These are phyloP conservation scores for Tipula unca DNA, from an alignment of 2,888 invertebrate species.

Conservation along the genomic window DNA sequence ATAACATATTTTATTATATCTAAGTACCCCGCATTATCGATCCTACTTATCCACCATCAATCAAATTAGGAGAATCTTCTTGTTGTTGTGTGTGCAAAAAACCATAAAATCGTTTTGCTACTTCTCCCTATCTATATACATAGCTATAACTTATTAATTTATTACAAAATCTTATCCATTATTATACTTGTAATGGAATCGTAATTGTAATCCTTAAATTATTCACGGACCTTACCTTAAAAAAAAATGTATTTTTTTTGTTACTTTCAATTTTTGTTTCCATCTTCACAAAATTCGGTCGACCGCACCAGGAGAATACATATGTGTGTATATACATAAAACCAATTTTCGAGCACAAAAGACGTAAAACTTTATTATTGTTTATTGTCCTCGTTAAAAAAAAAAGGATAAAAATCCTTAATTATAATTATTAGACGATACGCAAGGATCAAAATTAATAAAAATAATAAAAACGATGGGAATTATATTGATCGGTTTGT, in stretches of 20 bases:
- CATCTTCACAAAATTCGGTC: neutral
- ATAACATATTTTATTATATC: neutral
- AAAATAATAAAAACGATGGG: neutral
- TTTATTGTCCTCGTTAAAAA: neutral
- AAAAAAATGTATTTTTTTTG: neutral
- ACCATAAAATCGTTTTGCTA: neutral
- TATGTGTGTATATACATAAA: too few relatives aligned
- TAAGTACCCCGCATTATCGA: neutral
- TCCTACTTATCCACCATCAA: neutral
- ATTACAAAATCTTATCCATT: neutral
- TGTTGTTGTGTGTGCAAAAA: neutral
- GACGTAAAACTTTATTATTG: neutral
- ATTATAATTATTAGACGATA: neutral
- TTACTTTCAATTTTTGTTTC: neutral
- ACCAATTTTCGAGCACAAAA: neutral
- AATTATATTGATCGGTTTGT: neutral
- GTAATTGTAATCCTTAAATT: constrained; percentile 8
- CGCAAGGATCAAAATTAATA: neutral
- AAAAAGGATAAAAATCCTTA: neutral
- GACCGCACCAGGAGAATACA: neutral
- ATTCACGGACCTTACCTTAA: neutral
- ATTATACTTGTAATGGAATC: neutral
- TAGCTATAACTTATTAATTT: neutral
- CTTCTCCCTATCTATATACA: neutral
- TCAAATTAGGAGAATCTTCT: neutral